These are phyloP conservation scores for Amblyteles armatorius DNA, from an alignment of 2,888 invertebrate genomes.

Conservation along the genomic window DNA sequence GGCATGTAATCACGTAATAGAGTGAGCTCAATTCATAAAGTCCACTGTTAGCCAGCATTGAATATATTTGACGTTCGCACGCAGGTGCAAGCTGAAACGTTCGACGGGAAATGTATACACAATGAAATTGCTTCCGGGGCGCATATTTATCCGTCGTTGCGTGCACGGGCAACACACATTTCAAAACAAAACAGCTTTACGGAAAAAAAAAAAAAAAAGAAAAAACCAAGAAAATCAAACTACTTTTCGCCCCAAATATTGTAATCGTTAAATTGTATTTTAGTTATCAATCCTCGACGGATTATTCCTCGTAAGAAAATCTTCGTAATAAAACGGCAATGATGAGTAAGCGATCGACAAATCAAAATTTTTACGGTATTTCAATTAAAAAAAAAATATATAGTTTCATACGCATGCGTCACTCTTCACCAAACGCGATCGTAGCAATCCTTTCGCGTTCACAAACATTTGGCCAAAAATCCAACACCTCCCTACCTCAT, in stretches of 20 bases:
- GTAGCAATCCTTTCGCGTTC: no score
- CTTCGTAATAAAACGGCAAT: not conserved
- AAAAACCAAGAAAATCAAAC: not conserved
- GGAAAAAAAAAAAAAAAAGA: not conserved
- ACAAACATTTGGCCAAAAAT: no score
- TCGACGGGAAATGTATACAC: slow-evolving; percentile 35
- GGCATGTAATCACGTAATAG: slow-evolving; percentile 49
- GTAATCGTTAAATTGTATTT: not conserved
- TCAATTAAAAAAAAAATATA: no score
- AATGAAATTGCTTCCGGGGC: slow-evolving; percentile 54
- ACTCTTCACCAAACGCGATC: no score
- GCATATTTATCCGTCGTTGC: slow-evolving; percentile 1
- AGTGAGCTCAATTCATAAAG: slow-evolving; percentile 55
- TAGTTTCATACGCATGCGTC: no score
- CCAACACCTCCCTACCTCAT: no score
- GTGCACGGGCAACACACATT: not conserved
- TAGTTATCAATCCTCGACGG: not conserved
- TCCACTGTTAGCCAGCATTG: slow-evolving; percentile 48
- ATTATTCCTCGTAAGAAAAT: not conserved
- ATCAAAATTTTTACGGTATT: no score
- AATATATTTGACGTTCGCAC: slow-evolving; percentile 28
- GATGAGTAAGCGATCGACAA: no score
- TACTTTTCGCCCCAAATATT: not conserved
- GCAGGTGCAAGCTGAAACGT: slow-evolving; percentile 6
- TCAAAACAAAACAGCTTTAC: not conserved